Base-by-base conservation (phyloP, 2,113 vertebrate genomes). In the Arenaria interpres region DNA sequence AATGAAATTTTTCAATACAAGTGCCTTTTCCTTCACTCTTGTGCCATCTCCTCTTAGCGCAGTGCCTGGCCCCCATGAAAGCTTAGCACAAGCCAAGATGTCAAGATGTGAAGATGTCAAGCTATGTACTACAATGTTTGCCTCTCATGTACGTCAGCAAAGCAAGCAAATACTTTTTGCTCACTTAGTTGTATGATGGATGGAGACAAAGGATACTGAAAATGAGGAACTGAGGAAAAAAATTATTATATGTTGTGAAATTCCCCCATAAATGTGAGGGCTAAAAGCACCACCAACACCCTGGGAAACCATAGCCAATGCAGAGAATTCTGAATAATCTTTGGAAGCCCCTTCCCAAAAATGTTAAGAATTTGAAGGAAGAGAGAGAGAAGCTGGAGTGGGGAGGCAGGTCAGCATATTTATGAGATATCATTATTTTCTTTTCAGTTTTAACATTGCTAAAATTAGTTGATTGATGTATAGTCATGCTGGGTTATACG, bases 401-500 rank as follows among this genome's bases (percentile, higher is more conserved):
- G 33, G 27, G 33, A 56, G 14, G 14, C 16, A 85, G 51, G 48
- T 75, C 8, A 19, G 84, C 54, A 48, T 93, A 91, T 91, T 96
- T 23, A 95, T 66, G 41, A 91, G 77, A 93, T 95, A 96, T 43
- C 43, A 72, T 75, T 89, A 30, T 96, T 97, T 97, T 97, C 74
- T 93, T 72, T 95, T 96, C 51, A 85, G 53, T 97, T 97, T 97
- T 95, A 96, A 91, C 94, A 71, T 95, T 12, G 89, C 96, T 97
- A 97, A 97, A 96, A 96, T 97, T 96, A 97, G 94, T 94, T 96
- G 95, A 97, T 95, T 97, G 96, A 97, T 92, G 81, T 96, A 96
- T 90, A 94, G 91, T 92, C 95, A 96, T 93, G 97, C 94, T 95
- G 95, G 63, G 84, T 96, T 95, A 90, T 97, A 97, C 86, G 95